These are phyloP conservation scores for Matsumyia berberina DNA, from an alignment of 2,888 invertebrate genomes.

Conservation along the genomic window DNA sequence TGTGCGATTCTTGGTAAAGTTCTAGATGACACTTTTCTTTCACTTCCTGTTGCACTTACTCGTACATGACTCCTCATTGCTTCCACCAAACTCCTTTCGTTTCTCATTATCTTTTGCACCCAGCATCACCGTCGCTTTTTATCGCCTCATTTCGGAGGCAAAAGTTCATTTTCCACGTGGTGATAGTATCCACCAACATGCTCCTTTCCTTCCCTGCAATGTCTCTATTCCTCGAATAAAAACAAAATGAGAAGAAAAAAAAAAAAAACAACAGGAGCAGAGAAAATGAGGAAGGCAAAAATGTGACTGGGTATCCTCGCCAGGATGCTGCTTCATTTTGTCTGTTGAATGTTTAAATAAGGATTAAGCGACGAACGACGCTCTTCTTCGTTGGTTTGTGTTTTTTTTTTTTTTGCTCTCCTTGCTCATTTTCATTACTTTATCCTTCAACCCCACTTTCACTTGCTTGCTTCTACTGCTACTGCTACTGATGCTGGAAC, in stretches of 20 bases:
- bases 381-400: slow-evolving; percentile 53
- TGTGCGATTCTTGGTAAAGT: no score
- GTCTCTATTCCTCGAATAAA: slow-evolving; percentile 53
- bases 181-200: slow-evolving; percentile 50
- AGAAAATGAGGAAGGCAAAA: slow-evolving; percentile 46
- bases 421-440: slow-evolving; percentile 76
- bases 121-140: slow-evolving; percentile 32
- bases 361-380: slow-evolving; percentile 74
- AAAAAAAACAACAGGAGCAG: slow-evolving; percentile 17
- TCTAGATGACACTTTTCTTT: not conserved
- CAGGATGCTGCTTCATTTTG: slow-evolving; percentile 76
- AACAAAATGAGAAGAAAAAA: slow-evolving; percentile 52
- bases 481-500: slow-evolving; percentile 6
- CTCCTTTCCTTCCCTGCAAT: slow-evolving; percentile 42
- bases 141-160: slow-evolving; percentile 38
- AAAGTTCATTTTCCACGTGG: slow-evolving; percentile 75
- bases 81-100: not conserved
- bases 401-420: slow-evolving; percentile 42
- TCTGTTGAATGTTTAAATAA: slow-evolving; percentile 77
- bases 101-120: slow-evolving; percentile 50
- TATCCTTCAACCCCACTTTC: slow-evolving; percentile 73
- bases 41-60: slow-evolving; percentile 51
- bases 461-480: slow-evolving; percentile 52
- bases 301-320: slow-evolving; percentile 66
- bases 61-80: slow-evolving; percentile 1